Evolutionary conservation across 2,888 invertebrate species (phyloP).

Genomic region (Horisme vitalbata): DNA sequence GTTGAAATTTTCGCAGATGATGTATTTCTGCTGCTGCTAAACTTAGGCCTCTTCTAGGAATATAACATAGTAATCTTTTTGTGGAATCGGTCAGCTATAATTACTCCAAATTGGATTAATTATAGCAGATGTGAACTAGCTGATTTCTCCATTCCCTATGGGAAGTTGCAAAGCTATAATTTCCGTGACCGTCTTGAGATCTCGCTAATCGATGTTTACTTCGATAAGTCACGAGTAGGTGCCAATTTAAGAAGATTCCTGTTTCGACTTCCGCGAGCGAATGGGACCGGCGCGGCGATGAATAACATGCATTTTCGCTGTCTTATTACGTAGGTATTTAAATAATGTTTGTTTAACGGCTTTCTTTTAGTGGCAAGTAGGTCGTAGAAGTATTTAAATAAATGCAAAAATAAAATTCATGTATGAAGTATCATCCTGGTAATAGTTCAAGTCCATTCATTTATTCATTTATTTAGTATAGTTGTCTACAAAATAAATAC

Average conservation of each 20-base stretch:
- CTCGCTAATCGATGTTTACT: constrained; percentile 57
- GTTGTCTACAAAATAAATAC: no score
- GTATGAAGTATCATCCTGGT: no score
- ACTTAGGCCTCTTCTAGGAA: no score
- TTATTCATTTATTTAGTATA: no score
- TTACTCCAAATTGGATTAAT: no score
- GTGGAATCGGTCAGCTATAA: no score
- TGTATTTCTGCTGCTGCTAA: no score
- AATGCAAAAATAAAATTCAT: no score
- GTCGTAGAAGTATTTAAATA: no score
- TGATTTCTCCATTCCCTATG: constrained; percentile 4
- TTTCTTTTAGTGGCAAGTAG: constrained; percentile 5
- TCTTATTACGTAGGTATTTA: constrained; percentile 9
- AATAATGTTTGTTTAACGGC: constrained; percentile 7
- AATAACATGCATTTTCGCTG: constrained; percentile 3
- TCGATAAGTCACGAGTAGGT: constrained; percentile 56
- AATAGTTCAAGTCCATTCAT: no score
- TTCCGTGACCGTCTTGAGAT: constrained; percentile 44
- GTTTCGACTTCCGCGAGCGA: constrained; percentile 29
- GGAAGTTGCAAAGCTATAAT: constrained; percentile 41
- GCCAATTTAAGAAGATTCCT: constrained; percentile 40
- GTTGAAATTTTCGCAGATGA: no score
- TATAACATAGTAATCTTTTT: no score
- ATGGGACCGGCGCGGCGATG: constrained; percentile 15
- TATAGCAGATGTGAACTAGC: background rate